Percentiles rank a stretch among this genome's conserved stretches.
These are phyloP conservation scores for Phrynosoma blainvillii DNA, from an alignment of 2,113 vertebrate species.

Conservation along the genomic window DNA sequence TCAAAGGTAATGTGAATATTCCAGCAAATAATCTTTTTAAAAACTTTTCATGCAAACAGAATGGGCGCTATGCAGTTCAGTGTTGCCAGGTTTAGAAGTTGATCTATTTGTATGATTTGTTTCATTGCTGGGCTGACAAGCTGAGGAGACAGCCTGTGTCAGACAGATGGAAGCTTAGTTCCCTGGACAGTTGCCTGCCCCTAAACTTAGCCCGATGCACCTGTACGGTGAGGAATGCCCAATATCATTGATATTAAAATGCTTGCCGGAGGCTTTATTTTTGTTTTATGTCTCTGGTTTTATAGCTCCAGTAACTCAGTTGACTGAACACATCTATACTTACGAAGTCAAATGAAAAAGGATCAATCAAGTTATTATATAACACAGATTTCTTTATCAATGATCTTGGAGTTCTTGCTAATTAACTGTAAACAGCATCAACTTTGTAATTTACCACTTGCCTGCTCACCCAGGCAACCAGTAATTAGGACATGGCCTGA, in stretches of 20 bases:
- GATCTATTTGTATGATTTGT: background rate
- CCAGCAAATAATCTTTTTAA: background rate
- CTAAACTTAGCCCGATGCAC: background rate
- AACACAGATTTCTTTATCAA: conserved; percentile 3
- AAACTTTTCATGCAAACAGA: background rate
- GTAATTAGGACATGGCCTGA: background rate
- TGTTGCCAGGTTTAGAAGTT: background rate
- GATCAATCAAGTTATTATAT: background rate
- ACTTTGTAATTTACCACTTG: background rate
- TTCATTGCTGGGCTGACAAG: background rate
- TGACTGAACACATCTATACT: background rate
- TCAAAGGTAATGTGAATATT: background rate
- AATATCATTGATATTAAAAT: background rate
- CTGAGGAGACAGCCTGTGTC: background rate
- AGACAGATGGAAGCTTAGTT: background rate
- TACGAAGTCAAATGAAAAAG: background rate
- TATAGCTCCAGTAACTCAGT: background rate
- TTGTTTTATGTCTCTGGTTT: background rate
- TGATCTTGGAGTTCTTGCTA: background rate
- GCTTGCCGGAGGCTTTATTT: background rate
- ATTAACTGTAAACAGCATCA: background rate
- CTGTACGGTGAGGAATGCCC: background rate
- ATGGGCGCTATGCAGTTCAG: background rate
- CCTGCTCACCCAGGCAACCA: background rate
- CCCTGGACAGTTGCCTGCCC: background rate